Base-by-base conservation (phyloP, 1,140 invertebrate genomes). In the Macrocentrus cingulum region DNA sequence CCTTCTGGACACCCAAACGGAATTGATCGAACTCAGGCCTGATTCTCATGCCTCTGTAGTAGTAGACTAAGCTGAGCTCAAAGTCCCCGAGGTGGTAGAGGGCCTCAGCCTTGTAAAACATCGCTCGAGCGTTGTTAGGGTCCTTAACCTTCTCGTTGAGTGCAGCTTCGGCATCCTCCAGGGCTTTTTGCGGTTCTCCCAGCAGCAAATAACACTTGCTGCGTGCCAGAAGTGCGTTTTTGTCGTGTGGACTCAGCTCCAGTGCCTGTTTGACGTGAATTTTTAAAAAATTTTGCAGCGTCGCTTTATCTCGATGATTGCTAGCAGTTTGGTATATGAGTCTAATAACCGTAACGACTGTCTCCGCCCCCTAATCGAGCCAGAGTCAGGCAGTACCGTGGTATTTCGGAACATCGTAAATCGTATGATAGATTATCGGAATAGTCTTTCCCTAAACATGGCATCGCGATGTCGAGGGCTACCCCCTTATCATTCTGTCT, bases 21-120 rank as follows among this genome's bases (percentile, higher is more conserved):
- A 97, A 97, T 18, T 88, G 87, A 57, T 88, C 88, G 41, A 93
- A 83, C 61, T 97, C 94, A 0, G 93, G 92, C 8, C 95, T 82
- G 3, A 92, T 84, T 13, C 88, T 86, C 56, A 93, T 80, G 0
- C 94, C 94, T 48, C 92, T 83, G 70, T 97, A 92, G 71, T 91
- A 97, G 71, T 88, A 94, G 63, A 97, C 91, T 1, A 97, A 81
- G 65, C 94, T 94, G 66, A 93, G 86, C 78, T 98, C 95, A 75
- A 97, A 97, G 70, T 95, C 88, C 0, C 93, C 94, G 2, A 95
- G 83, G 72, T 92, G 91, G 73, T 96, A 97, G 9, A 97, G 80
- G 0, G 94, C 87, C 80, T 98, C 95, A 1, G 94, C 95, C 80
- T 97, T 97, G 69, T 93, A 91, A 67, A 88, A 91, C 36, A 96